Conservation (phyloP, 2,113 vertebrate genomes). For the Sander lucioperca region DNA sequence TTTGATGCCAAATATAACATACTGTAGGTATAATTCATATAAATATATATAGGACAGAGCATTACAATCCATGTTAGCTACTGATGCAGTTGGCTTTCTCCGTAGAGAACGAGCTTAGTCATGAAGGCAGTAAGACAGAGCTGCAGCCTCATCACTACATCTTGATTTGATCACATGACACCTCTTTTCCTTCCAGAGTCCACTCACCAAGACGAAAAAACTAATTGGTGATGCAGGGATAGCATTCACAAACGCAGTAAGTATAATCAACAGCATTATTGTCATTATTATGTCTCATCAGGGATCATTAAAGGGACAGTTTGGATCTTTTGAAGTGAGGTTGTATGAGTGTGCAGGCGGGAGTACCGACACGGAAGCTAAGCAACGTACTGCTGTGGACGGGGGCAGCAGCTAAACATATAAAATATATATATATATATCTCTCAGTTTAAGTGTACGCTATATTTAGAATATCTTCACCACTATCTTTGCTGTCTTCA, state of each 20-base stretch:
- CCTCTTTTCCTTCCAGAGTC: slow-evolving; percentile 84
- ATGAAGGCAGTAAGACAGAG: background rate
- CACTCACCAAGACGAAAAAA: slow-evolving; percentile 91
- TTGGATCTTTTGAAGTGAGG: too few species aligned
- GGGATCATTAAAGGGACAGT: background rate
- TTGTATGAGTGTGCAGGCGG: too few species aligned
- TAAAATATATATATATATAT: too few species aligned
- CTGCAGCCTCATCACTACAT: background rate
- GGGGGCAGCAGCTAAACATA: too few species aligned
- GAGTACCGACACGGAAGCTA: too few species aligned
- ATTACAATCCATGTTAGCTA: background rate
- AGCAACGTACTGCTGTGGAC: too few species aligned
- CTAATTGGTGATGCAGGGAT: slow-evolving; percentile 93
- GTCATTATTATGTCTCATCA: background rate
- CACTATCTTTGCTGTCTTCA: too few species aligned
- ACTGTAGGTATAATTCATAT: too few species aligned
- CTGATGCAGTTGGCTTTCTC: background rate
- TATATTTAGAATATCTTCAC: too few species aligned
- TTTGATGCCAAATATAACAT: background rate
- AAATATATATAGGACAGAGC: background rate
- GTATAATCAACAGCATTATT: slow-evolving; percentile 49
- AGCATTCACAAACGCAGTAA: slow-evolving; percentile 92
- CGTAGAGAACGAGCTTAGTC: background rate
- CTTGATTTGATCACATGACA: background rate
- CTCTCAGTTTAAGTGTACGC: too few species aligned